These are phyloP conservation scores for Aphidius colemani DNA, from an alignment of 2,888 invertebrate species.

Conservation along the genomic window DNA sequence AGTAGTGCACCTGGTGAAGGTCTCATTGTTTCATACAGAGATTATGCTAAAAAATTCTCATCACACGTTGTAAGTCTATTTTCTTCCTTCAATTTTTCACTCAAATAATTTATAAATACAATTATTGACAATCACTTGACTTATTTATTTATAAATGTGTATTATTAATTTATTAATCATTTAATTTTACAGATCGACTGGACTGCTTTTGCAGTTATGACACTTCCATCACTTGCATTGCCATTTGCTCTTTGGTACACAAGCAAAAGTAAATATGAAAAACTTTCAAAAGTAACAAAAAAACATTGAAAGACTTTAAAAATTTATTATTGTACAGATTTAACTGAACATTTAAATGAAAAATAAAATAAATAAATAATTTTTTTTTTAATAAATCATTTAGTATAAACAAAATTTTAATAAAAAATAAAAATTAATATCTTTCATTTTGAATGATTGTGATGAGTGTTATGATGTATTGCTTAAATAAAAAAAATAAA, in stretches of 20 bases:
- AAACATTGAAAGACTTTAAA: constrained; percentile 59
- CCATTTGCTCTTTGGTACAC: constrained; percentile 94
- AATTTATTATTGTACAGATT: constrained; percentile 19
- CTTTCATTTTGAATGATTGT: constrained; percentile 42
- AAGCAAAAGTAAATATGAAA: constrained; percentile 93
- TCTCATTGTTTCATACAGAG: constrained; percentile 87
- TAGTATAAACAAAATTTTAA: constrained; percentile 25
- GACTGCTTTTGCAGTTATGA: constrained; percentile 96
- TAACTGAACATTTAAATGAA: constrained; percentile 10
- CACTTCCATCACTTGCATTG: constrained; percentile 90
- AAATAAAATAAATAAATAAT: constrained; percentile 19
- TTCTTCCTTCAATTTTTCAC: not conserved
- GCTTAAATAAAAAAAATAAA: constrained; percentile 44
- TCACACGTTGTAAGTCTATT: constrained; percentile 78
- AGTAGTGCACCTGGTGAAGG: constrained; percentile 96
- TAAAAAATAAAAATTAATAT: constrained; percentile 33
- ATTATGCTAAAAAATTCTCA: constrained; percentile 95
- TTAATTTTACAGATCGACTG: constrained; percentile 74
- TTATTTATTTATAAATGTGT: not conserved
- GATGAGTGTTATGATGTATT: constrained; percentile 43
- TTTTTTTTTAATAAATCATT: constrained; percentile 7
- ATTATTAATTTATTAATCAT: not conserved
- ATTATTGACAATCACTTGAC: constrained; percentile 4
- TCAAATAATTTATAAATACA: not conserved
- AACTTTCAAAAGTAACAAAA: constrained; percentile 72